Evolutionary conservation across 2,888 invertebrate genomes (phyloP), one percentile per base, ranked within the genome.

Genomic region (Zygogramma bicolorata): DNA sequence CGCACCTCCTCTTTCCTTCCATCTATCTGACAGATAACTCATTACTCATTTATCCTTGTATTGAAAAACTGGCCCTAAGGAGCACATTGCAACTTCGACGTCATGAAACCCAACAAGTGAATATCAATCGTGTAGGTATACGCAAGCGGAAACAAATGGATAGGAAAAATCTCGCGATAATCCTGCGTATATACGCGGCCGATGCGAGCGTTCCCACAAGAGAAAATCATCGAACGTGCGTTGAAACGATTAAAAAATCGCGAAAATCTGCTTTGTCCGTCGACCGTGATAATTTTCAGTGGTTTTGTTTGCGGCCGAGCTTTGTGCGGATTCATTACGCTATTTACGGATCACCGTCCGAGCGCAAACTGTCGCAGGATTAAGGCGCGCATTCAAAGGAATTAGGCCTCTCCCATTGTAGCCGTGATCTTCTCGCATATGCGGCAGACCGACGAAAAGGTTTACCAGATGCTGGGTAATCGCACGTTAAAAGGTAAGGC

Each of bases 191-290:
- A n/a, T n/a, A n/a, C n/a, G n/a, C n/a, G 49, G 63, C 72, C 67
- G 57, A 38, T 68, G 72, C 31, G 59, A 34, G 25, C 29, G 53
- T 72, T 72, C 65, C 72, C 72, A 68, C 63, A 65, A 59, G 49
- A 60, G 49, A 40, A 60, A 72, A 65, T 68, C 68, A 65, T 68
- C 65, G 63, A 72, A 72, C 72, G 31, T 72, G 65, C 65, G 59
- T 68, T 65, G 65, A 68, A 68, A 60, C 72, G 72, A 72, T 72
- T 72, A 60, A 68, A 71, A 68, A 68, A 72, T 68, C 65, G 61
- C 38, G 68, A 72, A 72, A 72, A 72, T 68, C 65, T 72, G 72
- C 72, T 68, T 65, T 72, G 63, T n/a, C 46, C 46, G 40, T 49
- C 63, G 63, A 63, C 46, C 63, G 40, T 63, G 27, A 46, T 46